Evolutionary conservation across 2,888 invertebrate species (phyloP), one percentile per base, ranked within the genome.

Genomic region (Sialis lutaria): DNA sequence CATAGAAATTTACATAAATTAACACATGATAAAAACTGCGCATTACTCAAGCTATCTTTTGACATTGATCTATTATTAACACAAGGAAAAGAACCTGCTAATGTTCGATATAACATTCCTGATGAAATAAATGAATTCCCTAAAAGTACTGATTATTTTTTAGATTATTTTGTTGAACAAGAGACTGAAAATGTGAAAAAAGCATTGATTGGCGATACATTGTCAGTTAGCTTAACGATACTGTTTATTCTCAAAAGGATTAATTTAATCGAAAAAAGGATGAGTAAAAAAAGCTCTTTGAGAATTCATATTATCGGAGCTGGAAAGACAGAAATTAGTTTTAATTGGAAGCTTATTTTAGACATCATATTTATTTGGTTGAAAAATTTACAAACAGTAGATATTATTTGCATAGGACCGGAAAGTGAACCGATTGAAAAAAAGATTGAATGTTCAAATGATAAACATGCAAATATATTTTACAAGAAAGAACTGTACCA

Each of bases 401-500:
- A 43, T 10, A 43, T 43, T 32, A 8, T 43, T 33, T 43, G 43
- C 33, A 43, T 43, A 13, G 43, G 43, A 5, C 43, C 43, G 3
- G 43, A 43, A 13, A 41, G 3, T n/a, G 9, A 7, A 9, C 13
- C n/a, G 6, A 7, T 2, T 22, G 13, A 13, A 7, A 13, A 5
- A 30, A 30, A 30, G 22, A 22, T 22, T 22, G 4, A 22, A 22
- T 22, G 7, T 10, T 7, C 12, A 6, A 6, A 55, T 13, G 48
- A 47, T 30, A 53, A 48, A 48, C 47, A 9, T 8, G 12, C 48
- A 8, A 34, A 40, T 6, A 42, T 54, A 40, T 49, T 48, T 22
- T 52, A 49, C 13, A 46, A 51, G 46, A 53, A 50, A 45, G 49
- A 44, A 45, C 47, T 58, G 9, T 62, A 62, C 48, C 59, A 60